Conservation (phyloP, 2,113 vertebrate species). For the Neodontobutis hainanensis region DNA sequence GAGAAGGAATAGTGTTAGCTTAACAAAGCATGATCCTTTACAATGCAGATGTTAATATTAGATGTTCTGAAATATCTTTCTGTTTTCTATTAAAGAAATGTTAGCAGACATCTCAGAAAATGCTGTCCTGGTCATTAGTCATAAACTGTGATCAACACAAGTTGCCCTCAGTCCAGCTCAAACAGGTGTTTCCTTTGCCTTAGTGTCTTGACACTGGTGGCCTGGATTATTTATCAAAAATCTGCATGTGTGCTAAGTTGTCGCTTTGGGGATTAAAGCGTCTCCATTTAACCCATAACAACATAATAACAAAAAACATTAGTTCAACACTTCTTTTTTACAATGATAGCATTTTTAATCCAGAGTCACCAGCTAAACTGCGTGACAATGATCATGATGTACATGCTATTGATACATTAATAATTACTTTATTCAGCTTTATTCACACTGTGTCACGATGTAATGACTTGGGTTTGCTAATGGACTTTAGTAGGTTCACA, state of each 20-base stretch:
- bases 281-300: neutral
- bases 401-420: neutral
- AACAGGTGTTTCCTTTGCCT: too few relatives aligned
- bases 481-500: conserved; percentile 46
- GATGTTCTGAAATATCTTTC: too few relatives aligned
- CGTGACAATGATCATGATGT: neutral
- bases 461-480: conserved; percentile 46
- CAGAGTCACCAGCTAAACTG: neutral
- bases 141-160: too few relatives aligned
- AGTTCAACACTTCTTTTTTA: neutral
- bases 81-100: too few relatives aligned
- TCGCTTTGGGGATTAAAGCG: neutral
- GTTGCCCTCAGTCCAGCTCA: too few relatives aligned
- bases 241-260: neutral
- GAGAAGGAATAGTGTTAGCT: too few relatives aligned
- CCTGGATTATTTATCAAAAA: too few relatives aligned
- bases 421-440: neutral
- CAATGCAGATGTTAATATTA: too few relatives aligned
- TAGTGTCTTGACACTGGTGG: too few relatives aligned
- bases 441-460: conserved; percentile 12
- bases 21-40: too few relatives aligned
- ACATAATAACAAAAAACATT: neutral
- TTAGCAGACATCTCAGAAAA: too few relatives aligned
- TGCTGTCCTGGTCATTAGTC: too few relatives aligned
- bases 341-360: neutral